phyloP scores from a whole-genome alignment of 1,140 invertebrate species.

The fruit fly (Drosophila melanogaster) region DNA sequence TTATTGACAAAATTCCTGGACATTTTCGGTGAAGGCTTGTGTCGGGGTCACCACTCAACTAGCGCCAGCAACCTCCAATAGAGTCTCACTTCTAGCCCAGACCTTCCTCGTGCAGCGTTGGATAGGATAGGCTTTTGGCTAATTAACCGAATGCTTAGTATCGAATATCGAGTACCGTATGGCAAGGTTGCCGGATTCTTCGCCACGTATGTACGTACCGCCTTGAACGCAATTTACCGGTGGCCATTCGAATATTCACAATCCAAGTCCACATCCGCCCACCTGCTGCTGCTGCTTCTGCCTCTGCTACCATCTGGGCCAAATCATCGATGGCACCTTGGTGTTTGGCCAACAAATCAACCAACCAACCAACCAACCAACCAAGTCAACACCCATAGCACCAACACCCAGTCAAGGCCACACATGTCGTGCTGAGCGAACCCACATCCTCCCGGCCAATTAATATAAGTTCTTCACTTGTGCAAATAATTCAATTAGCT shows the following conservation, averaged over 20 bases:
- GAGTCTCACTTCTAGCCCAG: conserved; percentile 38
- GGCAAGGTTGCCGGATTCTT: conserved; percentile 32
- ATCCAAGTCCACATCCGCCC: conserved; percentile 32
- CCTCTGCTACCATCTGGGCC: conserved; percentile 26
- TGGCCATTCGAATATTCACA: conserved; percentile 25
- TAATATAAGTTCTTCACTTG: conserved; percentile 43
- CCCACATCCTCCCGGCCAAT: conserved; percentile 51
- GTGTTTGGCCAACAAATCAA: neutral
- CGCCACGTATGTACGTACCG: neutral
- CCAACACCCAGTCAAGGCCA: conserved; percentile 58
- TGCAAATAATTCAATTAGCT: conserved; percentile 60
- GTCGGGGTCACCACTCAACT: neutral
- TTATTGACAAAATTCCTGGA: neutral
- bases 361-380: conserved; percentile 54
- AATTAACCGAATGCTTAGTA: conserved; percentile 24
- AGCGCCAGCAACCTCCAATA: conserved; percentile 13
- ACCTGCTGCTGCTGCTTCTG: neutral
- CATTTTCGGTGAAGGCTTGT: conserved; percentile 4
- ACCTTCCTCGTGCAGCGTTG: conserved; percentile 24
- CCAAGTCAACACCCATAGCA: conserved; percentile 48
- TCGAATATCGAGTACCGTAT: conserved; percentile 2
- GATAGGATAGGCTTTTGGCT: conserved; percentile 22
- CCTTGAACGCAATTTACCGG: conserved; percentile 44
- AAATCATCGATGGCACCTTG: conserved; percentile 30
- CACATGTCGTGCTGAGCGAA: conserved; percentile 40